Conservation (phyloP, 2,888 invertebrate genomes). For the Griposia aprilina region DNA sequence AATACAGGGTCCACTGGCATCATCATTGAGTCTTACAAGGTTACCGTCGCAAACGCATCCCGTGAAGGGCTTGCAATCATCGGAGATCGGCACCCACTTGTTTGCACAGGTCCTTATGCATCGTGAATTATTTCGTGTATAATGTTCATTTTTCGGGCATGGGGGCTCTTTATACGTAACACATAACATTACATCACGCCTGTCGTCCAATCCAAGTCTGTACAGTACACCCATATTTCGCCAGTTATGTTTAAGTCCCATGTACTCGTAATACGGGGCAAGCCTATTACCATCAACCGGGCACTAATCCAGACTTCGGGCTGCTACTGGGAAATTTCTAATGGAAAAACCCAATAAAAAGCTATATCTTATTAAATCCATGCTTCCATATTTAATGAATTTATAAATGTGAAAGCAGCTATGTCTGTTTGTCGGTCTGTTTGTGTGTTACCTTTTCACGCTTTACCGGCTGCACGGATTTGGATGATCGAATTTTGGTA, state of each 20-base stretch:
- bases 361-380: neutral
- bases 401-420: no score
- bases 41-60: conserved; percentile 55
- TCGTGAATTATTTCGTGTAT: conserved; percentile 21
- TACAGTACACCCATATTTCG: no score
- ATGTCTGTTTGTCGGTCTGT: neutral
- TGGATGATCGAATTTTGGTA: neutral
- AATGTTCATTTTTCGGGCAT: conserved; percentile 50
- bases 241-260: no score
- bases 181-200: no score
- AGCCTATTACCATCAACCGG: no score
- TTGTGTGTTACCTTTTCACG: neutral
- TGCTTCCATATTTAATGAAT: no score
- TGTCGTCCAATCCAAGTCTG: no score
- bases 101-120: conserved; percentile 60
- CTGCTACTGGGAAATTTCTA: no score
- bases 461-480: neutral
- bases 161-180: conserved; percentile 2
- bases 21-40: conserved; percentile 42
- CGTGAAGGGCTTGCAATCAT: conserved; percentile 42
- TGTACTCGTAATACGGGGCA: no score
- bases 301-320: no score
- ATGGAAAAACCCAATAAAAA: no score
- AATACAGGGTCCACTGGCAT: conserved; percentile 63
- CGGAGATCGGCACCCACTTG: neutral